These are phyloP conservation scores for Orientallactaga sibirica DNA, from an alignment of 2,797 vertebrate species.

Conservation along the genomic window DNA sequence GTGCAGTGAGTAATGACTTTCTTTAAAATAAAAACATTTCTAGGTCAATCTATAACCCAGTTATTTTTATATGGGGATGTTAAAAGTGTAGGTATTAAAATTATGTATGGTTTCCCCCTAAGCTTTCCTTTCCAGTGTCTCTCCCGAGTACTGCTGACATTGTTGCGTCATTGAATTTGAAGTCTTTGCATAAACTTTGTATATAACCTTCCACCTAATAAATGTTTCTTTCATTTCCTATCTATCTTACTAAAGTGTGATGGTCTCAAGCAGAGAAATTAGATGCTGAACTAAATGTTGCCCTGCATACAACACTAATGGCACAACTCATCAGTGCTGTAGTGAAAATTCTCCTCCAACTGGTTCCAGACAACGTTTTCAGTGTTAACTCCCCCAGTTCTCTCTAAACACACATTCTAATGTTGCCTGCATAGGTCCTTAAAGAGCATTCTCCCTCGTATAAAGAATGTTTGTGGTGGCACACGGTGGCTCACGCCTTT, in stretches of 20 bases:
- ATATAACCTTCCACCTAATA: neutral
- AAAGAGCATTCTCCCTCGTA: neutral
- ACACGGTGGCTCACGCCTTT: neutral
- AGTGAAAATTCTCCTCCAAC: neutral
- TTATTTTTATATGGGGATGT: constrained; percentile 31
- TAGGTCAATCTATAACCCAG: constrained; percentile 5
- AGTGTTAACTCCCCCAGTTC: neutral
- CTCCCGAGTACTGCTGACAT: neutral
- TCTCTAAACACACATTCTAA: neutral
- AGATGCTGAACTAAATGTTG: constrained; percentile 36
- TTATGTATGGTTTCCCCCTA: neutral
- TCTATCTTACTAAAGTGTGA: neutral
- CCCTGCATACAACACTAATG: neutral
- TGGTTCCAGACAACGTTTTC: neutral
- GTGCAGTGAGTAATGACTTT: neutral
- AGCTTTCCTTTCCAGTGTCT: neutral
- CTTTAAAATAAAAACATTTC: neutral
- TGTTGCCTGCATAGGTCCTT: neutral
- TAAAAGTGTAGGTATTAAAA: neutral
- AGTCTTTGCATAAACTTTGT: neutral
- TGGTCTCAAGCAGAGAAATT: constrained; percentile 14
- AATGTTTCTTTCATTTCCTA: neutral
- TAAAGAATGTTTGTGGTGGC: neutral
- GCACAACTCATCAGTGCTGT: neutral
- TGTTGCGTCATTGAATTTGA: neutral